Conservation (phyloP, 1,140 invertebrate species). For the Hyposmocoma kahamanoa region DNA sequence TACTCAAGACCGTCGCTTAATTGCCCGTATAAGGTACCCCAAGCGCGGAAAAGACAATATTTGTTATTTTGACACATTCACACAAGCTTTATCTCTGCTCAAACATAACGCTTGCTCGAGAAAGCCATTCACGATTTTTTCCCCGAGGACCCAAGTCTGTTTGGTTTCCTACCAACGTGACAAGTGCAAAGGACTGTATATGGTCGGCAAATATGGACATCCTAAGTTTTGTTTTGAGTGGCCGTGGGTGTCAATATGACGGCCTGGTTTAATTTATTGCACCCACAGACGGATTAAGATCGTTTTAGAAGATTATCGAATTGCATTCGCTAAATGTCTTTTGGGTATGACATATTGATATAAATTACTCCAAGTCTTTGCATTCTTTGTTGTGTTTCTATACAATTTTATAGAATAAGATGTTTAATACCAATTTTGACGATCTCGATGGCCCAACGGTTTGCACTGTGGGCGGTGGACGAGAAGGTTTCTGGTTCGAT, state of each 20-base stretch:
- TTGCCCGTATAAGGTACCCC: constrained; percentile 37
- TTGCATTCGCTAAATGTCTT: too few species aligned
- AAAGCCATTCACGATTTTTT: constrained; percentile 66
- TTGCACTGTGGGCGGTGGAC: too few species aligned
- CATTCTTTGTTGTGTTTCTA: too few species aligned
- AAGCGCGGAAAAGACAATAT: constrained; percentile 54
- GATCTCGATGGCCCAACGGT: too few species aligned
- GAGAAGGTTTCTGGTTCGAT: too few species aligned
- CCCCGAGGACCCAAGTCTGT: constrained; percentile 24
- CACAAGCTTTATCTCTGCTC: constrained; percentile 65
- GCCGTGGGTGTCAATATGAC: constrained; percentile 22
- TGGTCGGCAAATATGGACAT: constrained; percentile 48
- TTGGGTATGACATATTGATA: too few species aligned
- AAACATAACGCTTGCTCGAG: constrained; percentile 66
- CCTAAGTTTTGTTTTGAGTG: constrained; percentile 33
- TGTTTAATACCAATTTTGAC: too few species aligned
- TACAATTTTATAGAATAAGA: too few species aligned
- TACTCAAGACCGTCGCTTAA: too few species aligned
- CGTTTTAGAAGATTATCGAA: constrained; percentile 1
- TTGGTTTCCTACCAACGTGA: constrained; percentile 65
- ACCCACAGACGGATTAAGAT: constrained; percentile 18
- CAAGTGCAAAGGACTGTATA: constrained; percentile 64
- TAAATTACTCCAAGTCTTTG: too few species aligned
- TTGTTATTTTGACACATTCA: constrained; percentile 72
- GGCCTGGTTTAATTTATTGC: constrained; percentile 17